Evolutionary conservation across 2,797 vertebrate species (phyloP), one percentile per base, ranked within the genome.

Genomic region (Podargus strigoides): DNA sequence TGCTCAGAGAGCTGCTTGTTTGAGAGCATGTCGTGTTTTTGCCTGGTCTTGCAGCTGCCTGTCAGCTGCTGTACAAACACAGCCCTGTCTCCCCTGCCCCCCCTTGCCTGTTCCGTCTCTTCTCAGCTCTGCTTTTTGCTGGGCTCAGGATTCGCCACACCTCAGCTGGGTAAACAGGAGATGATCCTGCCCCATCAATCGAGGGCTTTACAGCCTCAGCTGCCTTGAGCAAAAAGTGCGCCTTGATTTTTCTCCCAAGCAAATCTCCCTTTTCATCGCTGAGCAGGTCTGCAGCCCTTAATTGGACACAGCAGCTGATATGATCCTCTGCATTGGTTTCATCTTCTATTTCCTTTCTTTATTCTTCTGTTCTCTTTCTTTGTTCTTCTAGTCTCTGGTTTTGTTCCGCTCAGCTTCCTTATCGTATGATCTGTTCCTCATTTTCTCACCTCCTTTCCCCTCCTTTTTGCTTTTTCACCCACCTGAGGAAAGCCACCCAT

Each of bases 21-120:
- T 46, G 34, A 58, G 39, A 94, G 87, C 93, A 3, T 34, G 85
- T 53, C 0, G 3, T 90, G 87, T 6, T 93, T 89, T 93, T 18
- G 95, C 95, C 93, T 30, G 55, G 87, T 80, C 95, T 95, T 96
- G 96, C 94, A 96, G 96, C 94, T 95, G 94, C 94, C 94, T 91
- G 93, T 91, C 73, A 91, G 87, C 69, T 12, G 2, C 96, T 69
- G 90, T 39, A 86, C 91, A 94, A 95, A 95, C 76, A 90, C 46
- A 46, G 80, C 42, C 70, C 76, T 79, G 90, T 90, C 42, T 76
- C 46, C 50, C 0, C 0, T n/a, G 41, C 28, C 32, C 69, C 73
- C n/a, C 19, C 5, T 34, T 32, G 60, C 66, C 39, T 77, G 27
- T 47, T 62, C 56, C 66, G 41, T 32, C 30, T 16, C 67, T 78